Evolutionary conservation across 1,140 invertebrate species (phyloP), one percentile per base, ranked within the genome.

Genomic region (Penaeus chinensis): DNA sequence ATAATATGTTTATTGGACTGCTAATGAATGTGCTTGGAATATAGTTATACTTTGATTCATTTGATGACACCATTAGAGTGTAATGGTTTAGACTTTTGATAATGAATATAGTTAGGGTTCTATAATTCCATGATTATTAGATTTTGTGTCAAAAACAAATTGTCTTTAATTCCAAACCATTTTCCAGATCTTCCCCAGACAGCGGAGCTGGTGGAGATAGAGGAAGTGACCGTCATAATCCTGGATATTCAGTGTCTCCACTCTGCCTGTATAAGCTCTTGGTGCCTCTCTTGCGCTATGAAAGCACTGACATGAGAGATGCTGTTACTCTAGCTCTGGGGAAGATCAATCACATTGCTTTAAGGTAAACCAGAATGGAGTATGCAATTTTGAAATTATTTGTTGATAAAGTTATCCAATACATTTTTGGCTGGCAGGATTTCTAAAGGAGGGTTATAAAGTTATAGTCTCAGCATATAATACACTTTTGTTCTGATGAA

Each of bases 261-360:
- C 94, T 95, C n/a, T 95, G 95, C 27, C 93, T 99, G 3, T 99
- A 99, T 92, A 98, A 98, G 92, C 93, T 98, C 82, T 95, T 98
- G 13, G 96, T 98, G 79, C 97, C 97, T 8, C 93, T 98, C 32
- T 82, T 94, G 61, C 94, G 96, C 89, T 99, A 97, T 93, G 99
- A 99, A 92, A 95, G 96, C 54, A 94, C 94, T 3, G 98, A 99
- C 92, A 96, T 99, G 81, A 93, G 98, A 82, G 98, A 99, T 93
- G 95, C 97, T 16, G 97, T 97, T 74, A 96, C 99, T 20, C 95
- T 97, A 90, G 98, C 98, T 2, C 94, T 99, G 87, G 98, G 98
- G 85, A 96, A 97, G 92, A 96, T 98, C 90, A 99, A 99, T 92
- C 95, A 96, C 47, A 95, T 96, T 90, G 97, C 98, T 82, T 94